Conservation (phyloP, 2,888 invertebrate genomes). For the Nomada flava region DNA sequence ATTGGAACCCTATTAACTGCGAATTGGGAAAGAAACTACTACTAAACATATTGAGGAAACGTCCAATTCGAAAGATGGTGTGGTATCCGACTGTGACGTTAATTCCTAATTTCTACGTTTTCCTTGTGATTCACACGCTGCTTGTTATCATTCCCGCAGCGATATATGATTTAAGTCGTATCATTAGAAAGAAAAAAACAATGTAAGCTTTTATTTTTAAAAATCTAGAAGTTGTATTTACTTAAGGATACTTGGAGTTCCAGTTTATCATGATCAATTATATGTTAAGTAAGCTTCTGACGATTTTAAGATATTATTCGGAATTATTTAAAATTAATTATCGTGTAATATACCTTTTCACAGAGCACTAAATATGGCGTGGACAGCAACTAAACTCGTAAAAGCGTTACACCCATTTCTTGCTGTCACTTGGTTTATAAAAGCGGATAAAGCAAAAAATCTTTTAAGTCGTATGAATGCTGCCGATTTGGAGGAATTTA, state of each 20-base stretch:
- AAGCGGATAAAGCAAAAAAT: constrained; percentile 64
- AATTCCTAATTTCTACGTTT: too few relatives aligned
- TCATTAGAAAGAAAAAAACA: constrained; percentile 70
- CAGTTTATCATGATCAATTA: too few relatives aligned
- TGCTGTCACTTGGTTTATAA: constrained; percentile 62
- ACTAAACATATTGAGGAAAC: background rate
- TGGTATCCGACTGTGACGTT: constrained; percentile 40
- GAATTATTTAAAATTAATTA: too few relatives aligned
- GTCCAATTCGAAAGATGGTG: constrained; percentile 61
- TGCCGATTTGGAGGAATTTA: too few relatives aligned
- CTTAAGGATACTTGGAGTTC: too few relatives aligned
- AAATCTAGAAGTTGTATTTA: background rate
- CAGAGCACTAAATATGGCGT: too few relatives aligned
- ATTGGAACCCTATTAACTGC: constrained; percentile 86
- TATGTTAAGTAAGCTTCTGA: too few relatives aligned
- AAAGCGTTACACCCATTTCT: constrained; percentile 15
- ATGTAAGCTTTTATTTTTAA: constrained; percentile 65
- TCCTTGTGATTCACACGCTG: constrained; percentile 26
- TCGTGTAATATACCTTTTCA: too few relatives aligned
- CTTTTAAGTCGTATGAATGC: constrained; percentile 64
- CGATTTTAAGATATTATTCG: too few relatives aligned
- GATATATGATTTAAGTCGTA: constrained; percentile 62
- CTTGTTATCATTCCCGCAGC: constrained; percentile 72
- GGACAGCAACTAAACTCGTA: too few relatives aligned
- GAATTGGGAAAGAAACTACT: fast-evolving